Percentiles rank a stretch among this genome's conserved stretches.
Conservation (phyloP, 2,113 vertebrate genomes). For the Clarias gariepinus region DNA sequence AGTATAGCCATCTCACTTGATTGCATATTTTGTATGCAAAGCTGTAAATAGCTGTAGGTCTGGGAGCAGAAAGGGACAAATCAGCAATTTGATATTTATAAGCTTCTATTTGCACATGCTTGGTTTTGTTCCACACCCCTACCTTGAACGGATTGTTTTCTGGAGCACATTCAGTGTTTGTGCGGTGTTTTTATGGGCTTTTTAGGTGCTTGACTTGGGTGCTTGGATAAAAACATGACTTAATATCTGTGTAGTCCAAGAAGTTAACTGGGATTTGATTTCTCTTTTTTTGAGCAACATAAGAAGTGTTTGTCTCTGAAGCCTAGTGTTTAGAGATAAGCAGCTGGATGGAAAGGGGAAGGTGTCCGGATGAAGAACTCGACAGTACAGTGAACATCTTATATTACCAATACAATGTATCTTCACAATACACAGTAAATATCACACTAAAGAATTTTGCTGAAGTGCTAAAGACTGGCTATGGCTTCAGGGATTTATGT, state of each 20-base stretch:
- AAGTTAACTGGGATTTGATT: background rate
- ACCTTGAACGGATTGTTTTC: background rate
- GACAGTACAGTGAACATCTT: background rate
- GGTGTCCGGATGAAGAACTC: background rate
- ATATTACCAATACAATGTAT: background rate
- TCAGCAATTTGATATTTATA: background rate
- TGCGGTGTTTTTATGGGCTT: background rate
- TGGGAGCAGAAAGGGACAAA: background rate
- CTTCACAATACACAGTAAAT: background rate
- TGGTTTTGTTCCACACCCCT: background rate
- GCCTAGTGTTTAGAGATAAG: background rate
- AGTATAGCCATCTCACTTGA: background rate
- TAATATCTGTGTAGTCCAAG: background rate
- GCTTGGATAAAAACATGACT: background rate
- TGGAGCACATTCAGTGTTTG: background rate
- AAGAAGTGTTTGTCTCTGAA: background rate
- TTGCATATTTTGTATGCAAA: background rate
- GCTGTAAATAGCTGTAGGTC: background rate
- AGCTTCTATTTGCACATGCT: background rate
- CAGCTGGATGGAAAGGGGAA: background rate
- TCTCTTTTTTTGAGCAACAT: background rate
- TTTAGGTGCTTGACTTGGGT: background rate
- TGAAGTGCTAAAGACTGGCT: background rate
- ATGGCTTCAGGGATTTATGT: background rate
- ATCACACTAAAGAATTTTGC: background rate